These are phyloP conservation scores for Xenopus petersii DNA, from an alignment of 2,797 vertebrate species.

Conservation along the genomic window DNA sequence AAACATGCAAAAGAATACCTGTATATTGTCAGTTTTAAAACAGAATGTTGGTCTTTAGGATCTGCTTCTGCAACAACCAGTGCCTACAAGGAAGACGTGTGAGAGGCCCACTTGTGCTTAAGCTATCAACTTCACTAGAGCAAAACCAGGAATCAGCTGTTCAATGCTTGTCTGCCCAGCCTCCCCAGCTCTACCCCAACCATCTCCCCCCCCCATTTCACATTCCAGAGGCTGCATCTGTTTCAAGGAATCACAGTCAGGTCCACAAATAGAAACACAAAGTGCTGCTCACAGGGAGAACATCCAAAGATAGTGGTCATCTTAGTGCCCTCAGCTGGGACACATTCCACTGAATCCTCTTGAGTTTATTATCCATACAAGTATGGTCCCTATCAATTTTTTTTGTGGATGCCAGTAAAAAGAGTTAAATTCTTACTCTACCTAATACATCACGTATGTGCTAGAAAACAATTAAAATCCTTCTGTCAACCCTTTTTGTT, in stretches of 20 bases:
- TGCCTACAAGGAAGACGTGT: conserved; percentile 24
- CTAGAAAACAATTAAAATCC: not conserved
- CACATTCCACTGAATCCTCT: conserved; percentile 62
- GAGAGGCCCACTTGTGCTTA: conserved; percentile 52
- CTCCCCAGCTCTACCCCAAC: not conserved
- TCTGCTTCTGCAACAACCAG: conserved; percentile 19
- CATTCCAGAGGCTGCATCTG: conserved; percentile 88
- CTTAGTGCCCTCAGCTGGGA: conserved; percentile 71
- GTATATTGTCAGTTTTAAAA: conserved; percentile 44
- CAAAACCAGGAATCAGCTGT: conserved; percentile 61
- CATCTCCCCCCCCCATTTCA: conserved; percentile 51
- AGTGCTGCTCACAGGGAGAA: conserved; percentile 58
- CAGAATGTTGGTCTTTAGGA: conserved; percentile 42
- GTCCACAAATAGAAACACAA: conserved; percentile 88
- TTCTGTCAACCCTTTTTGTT: no score
- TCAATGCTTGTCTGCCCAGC: conserved; percentile 34
- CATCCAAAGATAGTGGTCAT: conserved; percentile 37
- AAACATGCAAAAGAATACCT: conserved; percentile 8
- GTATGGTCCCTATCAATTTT: no score
- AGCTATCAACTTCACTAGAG: conserved; percentile 54
- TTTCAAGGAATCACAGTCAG: conserved; percentile 81
- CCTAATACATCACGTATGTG: not conserved
- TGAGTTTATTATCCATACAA: not conserved
- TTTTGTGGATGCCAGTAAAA: not conserved
- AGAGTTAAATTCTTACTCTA: not conserved